Base-by-base conservation (phyloP, 2,113 vertebrate genomes). In the Entomyzon cyanotis region DNA sequence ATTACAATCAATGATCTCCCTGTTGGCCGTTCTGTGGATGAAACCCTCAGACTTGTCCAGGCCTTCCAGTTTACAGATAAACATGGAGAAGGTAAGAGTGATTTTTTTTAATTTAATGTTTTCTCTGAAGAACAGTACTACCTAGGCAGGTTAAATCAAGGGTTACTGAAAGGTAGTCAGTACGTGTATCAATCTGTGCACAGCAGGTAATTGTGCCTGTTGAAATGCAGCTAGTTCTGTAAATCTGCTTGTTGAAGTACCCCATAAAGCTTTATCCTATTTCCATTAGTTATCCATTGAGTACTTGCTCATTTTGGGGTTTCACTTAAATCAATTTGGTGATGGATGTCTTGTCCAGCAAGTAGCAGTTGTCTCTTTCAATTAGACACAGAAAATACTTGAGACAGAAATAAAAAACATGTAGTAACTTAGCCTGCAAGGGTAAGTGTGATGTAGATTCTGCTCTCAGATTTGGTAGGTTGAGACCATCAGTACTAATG, bases 1-100 rank as follows among this genome's bases (percentile, higher is more conserved):
- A 99, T 99, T 91, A 99, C 99, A 85, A 99, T 99, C 94, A 99
- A 99, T 15, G 99, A 99, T 97, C 98, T 99, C n/a, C 99, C 99
- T 62, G 99, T 99, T 53, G 99, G 99, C n/a, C 99, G 99, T 62
- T 99, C 98, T 41, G 98, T 99, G 65, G 99, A 99, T 63, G 99
- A 99, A 97, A 99, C 98, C 17, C 96, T 99, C 89, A 98, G 99
- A 83, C 97, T 99, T 93, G 99, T 99, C 80, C 99, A 99, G 97
- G 99, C 99, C 30, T 99, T 99, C 98, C 99, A 99, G 97, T 99
- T 99, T 93, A 99, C 99, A 35, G 99, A 99, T 97, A 99, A 99
- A 82, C 98, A 99, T 62, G 99, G 99, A 95, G 99, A 99, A 99
- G 99, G 99, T 99, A 97, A 98, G 95, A 49, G 9, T 55, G 78